Conservation (phyloP, 2,113 vertebrate species). For the Leptobrachium ailaonicum region DNA sequence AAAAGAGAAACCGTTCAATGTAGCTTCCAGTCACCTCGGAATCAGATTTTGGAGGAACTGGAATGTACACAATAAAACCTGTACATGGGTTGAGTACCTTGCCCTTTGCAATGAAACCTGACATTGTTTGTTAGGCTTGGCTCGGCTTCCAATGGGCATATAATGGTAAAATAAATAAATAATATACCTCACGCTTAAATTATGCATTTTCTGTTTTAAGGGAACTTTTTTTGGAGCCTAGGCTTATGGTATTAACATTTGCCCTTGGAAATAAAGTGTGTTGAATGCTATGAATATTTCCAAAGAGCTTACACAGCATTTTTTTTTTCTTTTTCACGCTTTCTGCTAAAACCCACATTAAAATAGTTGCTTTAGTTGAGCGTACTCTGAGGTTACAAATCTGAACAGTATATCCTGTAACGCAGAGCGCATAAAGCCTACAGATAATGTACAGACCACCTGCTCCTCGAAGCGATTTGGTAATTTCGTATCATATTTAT, state of each 20-base stretch:
- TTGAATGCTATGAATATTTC: constrained; percentile 39
- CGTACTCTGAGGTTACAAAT: neutral
- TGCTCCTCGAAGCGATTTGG: too few relatives aligned
- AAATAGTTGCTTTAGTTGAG: constrained; percentile 1
- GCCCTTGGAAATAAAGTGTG: constrained; percentile 42
- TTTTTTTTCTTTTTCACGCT: constrained; percentile 1
- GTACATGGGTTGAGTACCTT: constrained; percentile 53
- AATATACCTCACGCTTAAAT: constrained; percentile 45
- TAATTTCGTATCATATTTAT: too few relatives aligned
- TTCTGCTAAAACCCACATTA: constrained; percentile 10
- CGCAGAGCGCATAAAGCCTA: too few relatives aligned
- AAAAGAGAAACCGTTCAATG: constrained; percentile 71
- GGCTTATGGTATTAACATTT: constrained; percentile 55
- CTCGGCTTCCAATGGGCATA: constrained; percentile 50
- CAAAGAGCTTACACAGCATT: constrained; percentile 46
- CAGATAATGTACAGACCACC: too few relatives aligned
- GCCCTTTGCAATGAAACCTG: constrained; percentile 57
- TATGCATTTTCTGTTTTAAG: constrained; percentile 45
- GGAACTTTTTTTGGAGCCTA: constrained; percentile 53
- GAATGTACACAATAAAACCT: constrained; percentile 62
- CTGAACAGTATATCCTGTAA: neutral
- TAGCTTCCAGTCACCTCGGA: constrained; percentile 66
- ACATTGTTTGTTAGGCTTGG: constrained; percentile 50
- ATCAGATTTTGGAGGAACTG: constrained; percentile 65
- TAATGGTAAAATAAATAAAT: constrained; percentile 56